Base-by-base conservation (phyloP, 2,888 invertebrate genomes). In the Eumacrocentrus americanus region DNA sequence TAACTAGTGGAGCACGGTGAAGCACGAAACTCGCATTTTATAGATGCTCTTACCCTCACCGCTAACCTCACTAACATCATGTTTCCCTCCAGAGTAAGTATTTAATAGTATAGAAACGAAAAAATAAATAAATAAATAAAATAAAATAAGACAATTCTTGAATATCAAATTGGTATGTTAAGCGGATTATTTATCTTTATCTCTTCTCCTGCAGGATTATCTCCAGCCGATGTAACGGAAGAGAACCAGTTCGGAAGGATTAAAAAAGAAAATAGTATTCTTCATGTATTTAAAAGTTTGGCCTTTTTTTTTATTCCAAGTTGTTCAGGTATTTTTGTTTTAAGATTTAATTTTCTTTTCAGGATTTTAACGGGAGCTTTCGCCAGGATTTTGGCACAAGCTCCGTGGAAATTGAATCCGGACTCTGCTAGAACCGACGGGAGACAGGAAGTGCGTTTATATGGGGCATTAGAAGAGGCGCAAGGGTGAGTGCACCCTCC, bases 21-120 rank as follows among this genome's bases (percentile, higher is more conserved):
- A 38, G n/a, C 52, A 52, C 38, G 40, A 22, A 23, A 40, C 40
- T 52, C 52, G 25, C 52, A 52, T 52, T 52, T 40, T 42, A 20
- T 52, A 25, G 25, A 52, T 40, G 52, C 52, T 52, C 37, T 52
- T 52, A 52, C 52, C 22, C 9, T 25, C n/a, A 40, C 35, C 14
- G 14, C 12, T 23, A 9, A 11, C 34, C 37, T 38, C 40, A 40
- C 16, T n/a, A n/a, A n/a, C 52, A 40, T 52, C 29, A 23, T 40
- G 52, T 22, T 52, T 20, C 34, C 25, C 37, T 38, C 25, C 16
- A 9, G 22, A 12, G 25, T 25, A 20, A 38, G 25, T 51, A 7
- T n/a, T n/a, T n/a, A n/a, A 35, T 35, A n/a, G 35, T 11, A 35
- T 35, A 4, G 2, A 11, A 4, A 35, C 35, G 9, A 20, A 20